Evolutionary conservation across 2,888 invertebrate species (phyloP).

Genomic region (Patella ulyssiponensis): DNA sequence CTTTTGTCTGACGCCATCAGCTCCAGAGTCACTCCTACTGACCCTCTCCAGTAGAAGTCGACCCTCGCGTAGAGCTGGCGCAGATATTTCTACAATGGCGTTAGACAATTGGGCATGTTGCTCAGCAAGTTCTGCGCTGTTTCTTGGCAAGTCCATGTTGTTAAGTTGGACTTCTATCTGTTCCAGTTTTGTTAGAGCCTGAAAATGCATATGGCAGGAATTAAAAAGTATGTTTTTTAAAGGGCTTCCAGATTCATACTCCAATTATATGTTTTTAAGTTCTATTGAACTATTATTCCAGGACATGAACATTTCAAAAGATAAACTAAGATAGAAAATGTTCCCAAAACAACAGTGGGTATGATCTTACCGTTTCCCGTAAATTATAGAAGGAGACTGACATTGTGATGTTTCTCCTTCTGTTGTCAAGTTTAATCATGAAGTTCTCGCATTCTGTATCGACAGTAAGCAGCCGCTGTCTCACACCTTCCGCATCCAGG

Average conservation of each 20-base stretch:
- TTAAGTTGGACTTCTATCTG: conserved; percentile 83
- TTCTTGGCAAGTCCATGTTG: conserved; percentile 78
- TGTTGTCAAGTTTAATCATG: conserved; percentile 80
- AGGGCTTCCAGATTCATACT: background rate
- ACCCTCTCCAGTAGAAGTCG: conserved; percentile 81
- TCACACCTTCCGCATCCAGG: conserved; percentile 74
- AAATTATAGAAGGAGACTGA: conserved; percentile 82
- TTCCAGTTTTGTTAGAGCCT: conserved; percentile 82
- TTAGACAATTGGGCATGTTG: conserved; percentile 80
- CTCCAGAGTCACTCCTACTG: conserved; percentile 77
- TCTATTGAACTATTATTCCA: too few species aligned
- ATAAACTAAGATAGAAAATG: too few species aligned
- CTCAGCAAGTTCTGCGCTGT: conserved; percentile 80
- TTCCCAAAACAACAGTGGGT: too few species aligned
- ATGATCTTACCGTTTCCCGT: conserved; percentile 77
- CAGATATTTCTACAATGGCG: conserved; percentile 79
- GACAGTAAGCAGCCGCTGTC: conserved; percentile 65
- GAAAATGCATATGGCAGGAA: conserved; percentile 36
- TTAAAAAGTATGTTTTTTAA: background rate
- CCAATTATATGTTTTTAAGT: background rate
- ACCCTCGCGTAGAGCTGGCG: conserved; percentile 81
- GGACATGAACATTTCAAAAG: too few species aligned
- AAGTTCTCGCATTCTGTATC: conserved; percentile 76
- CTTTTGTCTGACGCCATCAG: conserved; percentile 74
- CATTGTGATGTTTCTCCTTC: conserved; percentile 79